Conservation (phyloP, 2,888 invertebrate species). For the Acanthosoma haemorrhoidale region DNA sequence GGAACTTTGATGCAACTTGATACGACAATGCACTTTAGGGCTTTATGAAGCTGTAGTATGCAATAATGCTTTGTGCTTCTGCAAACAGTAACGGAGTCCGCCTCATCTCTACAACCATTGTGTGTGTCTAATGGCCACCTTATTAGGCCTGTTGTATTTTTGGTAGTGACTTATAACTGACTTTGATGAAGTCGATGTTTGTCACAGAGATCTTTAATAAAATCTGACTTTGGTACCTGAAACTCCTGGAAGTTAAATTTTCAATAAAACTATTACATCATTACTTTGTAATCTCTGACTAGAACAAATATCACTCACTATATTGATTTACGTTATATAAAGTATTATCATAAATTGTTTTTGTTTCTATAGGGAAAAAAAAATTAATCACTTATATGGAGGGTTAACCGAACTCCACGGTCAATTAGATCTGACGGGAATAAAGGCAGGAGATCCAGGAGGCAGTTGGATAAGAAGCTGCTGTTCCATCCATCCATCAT, state of each 20-base stretch:
- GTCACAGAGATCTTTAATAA: too few species aligned
- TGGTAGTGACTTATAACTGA: background rate
- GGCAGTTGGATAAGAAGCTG: too few species aligned
- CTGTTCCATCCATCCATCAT: background rate
- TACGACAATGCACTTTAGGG: conserved; percentile 6
- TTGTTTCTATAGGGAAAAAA: too few species aligned
- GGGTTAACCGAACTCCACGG: background rate
- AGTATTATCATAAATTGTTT: too few species aligned
- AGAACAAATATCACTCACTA: too few species aligned
- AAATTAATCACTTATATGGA: too few species aligned
- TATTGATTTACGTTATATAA: too few species aligned
- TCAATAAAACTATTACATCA: too few species aligned
- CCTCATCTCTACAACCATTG: background rate
- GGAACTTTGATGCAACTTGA: background rate
- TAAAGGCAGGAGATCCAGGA: too few species aligned
- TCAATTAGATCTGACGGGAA: conserved; percentile 1
- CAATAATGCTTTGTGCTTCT: background rate
- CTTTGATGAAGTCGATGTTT: background rate
- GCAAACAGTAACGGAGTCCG: background rate
- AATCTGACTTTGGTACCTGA: too few species aligned
- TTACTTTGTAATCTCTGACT: too few species aligned
- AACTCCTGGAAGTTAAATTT: too few species aligned
- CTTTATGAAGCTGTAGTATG: background rate
- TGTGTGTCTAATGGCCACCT: background rate
- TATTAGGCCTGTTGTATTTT: background rate